Conservation (phyloP, 2,797 vertebrate species). For the Cynopterus sphinx region DNA sequence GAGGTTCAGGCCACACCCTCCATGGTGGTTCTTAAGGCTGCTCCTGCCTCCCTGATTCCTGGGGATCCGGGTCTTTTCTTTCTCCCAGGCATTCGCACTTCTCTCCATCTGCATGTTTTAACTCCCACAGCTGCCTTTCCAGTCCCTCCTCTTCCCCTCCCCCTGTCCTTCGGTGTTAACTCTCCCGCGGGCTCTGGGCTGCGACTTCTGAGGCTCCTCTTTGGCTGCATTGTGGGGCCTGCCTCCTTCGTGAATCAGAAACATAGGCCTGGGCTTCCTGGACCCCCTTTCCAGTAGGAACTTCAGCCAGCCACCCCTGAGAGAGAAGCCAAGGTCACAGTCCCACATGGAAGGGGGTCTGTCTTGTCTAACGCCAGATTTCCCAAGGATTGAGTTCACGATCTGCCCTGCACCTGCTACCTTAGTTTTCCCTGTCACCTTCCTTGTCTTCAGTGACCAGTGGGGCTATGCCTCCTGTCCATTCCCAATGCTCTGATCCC, state of each 20-base stretch:
- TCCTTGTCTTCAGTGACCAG: neutral
- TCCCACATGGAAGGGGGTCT: neutral
- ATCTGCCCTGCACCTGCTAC: neutral
- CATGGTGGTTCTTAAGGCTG: constrained; percentile 73
- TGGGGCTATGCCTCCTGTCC: neutral
- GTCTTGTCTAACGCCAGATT: neutral
- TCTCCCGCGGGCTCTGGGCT: constrained; percentile 1
- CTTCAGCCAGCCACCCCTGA: neutral
- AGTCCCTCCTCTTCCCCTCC: constrained; percentile 77
- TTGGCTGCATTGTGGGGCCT: neutral
- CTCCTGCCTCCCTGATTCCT: constrained; percentile 70
- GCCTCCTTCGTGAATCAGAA: neutral
- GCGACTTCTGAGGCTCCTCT: neutral
- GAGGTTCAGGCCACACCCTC: neutral
- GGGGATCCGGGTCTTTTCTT: constrained; percentile 83
- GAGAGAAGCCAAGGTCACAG: neutral
- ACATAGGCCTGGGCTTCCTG: neutral
- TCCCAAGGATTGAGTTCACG: neutral
- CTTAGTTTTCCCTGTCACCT: neutral
- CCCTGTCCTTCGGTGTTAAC: constrained; percentile 59
- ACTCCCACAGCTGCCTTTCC: constrained; percentile 85
- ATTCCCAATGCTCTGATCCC: neutral
- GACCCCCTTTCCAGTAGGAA: neutral
- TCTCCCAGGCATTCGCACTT: constrained; percentile 82
- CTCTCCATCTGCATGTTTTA: constrained; percentile 87